phyloP scores from a whole-genome alignment of 2,888 invertebrate genomes.

The Hydrotaea diabolus region DNA sequence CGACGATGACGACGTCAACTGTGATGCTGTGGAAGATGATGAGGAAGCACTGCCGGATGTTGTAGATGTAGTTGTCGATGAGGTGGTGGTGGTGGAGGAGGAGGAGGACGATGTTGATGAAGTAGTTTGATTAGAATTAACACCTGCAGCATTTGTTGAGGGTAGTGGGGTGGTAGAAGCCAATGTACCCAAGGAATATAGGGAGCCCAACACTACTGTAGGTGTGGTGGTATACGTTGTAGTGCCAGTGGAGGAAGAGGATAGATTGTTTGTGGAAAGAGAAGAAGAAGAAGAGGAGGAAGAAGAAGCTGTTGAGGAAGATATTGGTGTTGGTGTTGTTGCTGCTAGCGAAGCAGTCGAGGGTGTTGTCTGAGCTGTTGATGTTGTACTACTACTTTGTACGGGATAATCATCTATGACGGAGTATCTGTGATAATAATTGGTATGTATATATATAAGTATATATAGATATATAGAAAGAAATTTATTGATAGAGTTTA shows the following conservation, averaged over 20 bases:
- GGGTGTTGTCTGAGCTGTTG: slow-evolving; percentile 75
- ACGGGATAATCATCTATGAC: slow-evolving; percentile 79
- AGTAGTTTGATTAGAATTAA: slow-evolving; percentile 72
- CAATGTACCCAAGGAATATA: slow-evolving; percentile 69
- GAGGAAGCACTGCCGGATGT: slow-evolving; percentile 68
- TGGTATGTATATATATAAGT: neutral
- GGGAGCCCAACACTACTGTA: slow-evolving; percentile 66
- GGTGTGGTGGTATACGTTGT: slow-evolving; percentile 52
- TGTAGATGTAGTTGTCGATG: slow-evolving; percentile 16
- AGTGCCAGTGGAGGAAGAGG: slow-evolving; percentile 52
- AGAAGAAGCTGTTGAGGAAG: slow-evolving; percentile 72
- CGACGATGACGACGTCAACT: slow-evolving; percentile 74
- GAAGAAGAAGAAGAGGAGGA: slow-evolving; percentile 61
- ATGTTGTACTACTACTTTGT: slow-evolving; percentile 75
- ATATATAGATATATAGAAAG: neutral
- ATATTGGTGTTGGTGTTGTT: slow-evolving; percentile 72
- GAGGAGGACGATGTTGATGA: slow-evolving; percentile 57
- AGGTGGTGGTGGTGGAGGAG: slow-evolving; percentile 45
- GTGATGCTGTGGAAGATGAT: slow-evolving; percentile 68
- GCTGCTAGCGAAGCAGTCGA: slow-evolving; percentile 70
- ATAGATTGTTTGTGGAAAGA: slow-evolving; percentile 54
- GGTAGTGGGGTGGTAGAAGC: slow-evolving; percentile 72
- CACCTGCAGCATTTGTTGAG: slow-evolving; percentile 76
- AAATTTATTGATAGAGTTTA: neutral
- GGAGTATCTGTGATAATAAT: slow-evolving; percentile 75